Evolutionary conservation across 2,113 vertebrate genomes (phyloP), one percentile per base, ranked within the genome.

Genomic region (Pelecanoides urinatrix): DNA sequence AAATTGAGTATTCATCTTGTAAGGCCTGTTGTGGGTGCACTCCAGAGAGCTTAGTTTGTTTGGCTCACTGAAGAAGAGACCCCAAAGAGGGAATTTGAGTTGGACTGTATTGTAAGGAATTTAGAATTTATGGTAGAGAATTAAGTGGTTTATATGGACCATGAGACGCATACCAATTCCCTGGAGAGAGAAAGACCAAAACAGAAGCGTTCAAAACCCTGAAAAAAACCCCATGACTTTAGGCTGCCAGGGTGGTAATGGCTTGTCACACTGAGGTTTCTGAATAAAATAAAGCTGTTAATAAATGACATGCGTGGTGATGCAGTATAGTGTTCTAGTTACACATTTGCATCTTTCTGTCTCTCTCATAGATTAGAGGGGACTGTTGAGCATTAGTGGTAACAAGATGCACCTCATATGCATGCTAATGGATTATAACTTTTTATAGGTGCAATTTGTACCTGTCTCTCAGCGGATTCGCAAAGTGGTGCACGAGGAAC

Each of bases 381-480:
- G 90, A 77, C 66, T 74, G 72, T 45, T 94, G 74, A 42, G 80
- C 65, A 45, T 62, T 58, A 66, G 52, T 38, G n/a, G 85, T 65
- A 90, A 90, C 59, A 90, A 67, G 68, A 55, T 47, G 58, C 80
- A 90, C 50, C 49, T 96, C 40, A 8, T 77, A 55, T n/a, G 36
- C 15, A 61, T 90, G 82, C 77, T 77, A 40, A 58, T 53, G 45
- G 47, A 42, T 91, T 91, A 89, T 95, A 82, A 90, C 42, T 94
- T 96, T 95, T 96, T 84, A 87, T 90, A 92, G 91, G 67, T 67
- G 30, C 50, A 66, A 84, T 95, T 95, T 96, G 49, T 96, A 84
- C 82, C 78, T 66, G 68, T 79, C 91, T 93, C 58, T 78, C 29
- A 4, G 29, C 55, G 80, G 58, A 84, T 59, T 76, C 16, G 13